Evolutionary conservation across 1,140 invertebrate genomes (phyloP).

Genomic region (Manduca sexta): DNA sequence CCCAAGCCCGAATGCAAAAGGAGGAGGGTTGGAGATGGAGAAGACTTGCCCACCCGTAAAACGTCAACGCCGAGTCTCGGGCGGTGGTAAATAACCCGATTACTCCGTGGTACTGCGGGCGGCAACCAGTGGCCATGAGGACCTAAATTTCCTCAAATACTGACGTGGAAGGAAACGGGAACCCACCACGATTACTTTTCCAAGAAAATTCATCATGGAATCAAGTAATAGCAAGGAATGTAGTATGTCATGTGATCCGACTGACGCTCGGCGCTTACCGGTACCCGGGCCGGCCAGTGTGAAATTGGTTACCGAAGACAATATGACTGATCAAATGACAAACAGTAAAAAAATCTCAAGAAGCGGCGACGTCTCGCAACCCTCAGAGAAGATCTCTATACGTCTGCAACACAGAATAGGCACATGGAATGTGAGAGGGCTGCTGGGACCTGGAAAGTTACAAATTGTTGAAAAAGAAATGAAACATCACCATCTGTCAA

Average conservation of each 20-base stretch:
- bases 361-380: too few relatives aligned
- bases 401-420: too few relatives aligned
- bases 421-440: too few relatives aligned
- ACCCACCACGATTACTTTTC: not conserved
- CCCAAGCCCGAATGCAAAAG: not conserved
- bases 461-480: too few relatives aligned
- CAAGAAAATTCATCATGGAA: not conserved
- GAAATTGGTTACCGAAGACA: conserved; percentile 19
- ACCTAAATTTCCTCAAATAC: not conserved
- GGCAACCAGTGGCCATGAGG: not conserved
- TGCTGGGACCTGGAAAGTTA: too few relatives aligned
- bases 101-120: not conserved
- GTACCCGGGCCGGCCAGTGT: conserved; percentile 16
- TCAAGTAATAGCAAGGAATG: not conserved
- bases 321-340: conserved; percentile 5
- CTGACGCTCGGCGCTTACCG: conserved; percentile 14
- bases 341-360: too few relatives aligned
- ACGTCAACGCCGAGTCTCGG: not conserved
- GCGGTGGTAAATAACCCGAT: not conserved
- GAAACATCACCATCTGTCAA: too few relatives aligned
- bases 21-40: not conserved
- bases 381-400: too few relatives aligned
- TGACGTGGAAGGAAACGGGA: not conserved
- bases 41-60: not conserved
- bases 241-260: conserved; percentile 11